Evolutionary conservation across 53 echinoderm and acorn worm genomes (phyloP).

Genomic region (Arbacia lixula): DNA sequence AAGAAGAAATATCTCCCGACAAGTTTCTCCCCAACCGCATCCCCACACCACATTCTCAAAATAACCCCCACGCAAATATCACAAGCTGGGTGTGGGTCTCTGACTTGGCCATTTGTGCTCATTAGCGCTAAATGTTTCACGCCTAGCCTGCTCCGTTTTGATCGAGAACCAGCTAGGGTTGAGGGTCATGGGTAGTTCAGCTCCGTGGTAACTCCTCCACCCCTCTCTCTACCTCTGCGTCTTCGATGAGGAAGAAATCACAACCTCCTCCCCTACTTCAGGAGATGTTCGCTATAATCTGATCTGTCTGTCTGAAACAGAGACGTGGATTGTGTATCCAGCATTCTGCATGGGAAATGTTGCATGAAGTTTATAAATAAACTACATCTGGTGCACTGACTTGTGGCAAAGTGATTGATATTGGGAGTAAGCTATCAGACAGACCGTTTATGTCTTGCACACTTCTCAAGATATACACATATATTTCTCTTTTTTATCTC

Average conservation of each 20-base stretch:
- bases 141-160: background rate
- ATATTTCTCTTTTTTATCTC: too few relatives aligned
- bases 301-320: too few relatives aligned
- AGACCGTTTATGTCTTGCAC: background rate
- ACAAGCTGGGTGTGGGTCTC: background rate
- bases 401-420: background rate
- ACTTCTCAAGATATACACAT: too few relatives aligned
- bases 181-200: background rate
- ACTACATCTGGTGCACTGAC: background rate
- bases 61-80: constrained; percentile 35
- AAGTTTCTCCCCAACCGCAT: too few relatives aligned
- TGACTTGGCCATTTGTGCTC: constrained; percentile 16
- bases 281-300: background rate
- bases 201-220: background rate
- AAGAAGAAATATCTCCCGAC: constrained; percentile 27
- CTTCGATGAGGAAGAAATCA: background rate
- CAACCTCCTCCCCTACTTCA: background rate
- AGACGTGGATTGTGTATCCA: background rate
- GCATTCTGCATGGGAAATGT: background rate
- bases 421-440: background rate
- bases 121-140: constrained; percentile 32
- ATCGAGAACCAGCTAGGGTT: background rate
- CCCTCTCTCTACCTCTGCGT: background rate
- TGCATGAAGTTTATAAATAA: constrained; percentile 10
- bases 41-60: background rate